phyloP scores from a whole-genome alignment of 2,888 invertebrate genomes.

The Eupithecia inturbata region DNA sequence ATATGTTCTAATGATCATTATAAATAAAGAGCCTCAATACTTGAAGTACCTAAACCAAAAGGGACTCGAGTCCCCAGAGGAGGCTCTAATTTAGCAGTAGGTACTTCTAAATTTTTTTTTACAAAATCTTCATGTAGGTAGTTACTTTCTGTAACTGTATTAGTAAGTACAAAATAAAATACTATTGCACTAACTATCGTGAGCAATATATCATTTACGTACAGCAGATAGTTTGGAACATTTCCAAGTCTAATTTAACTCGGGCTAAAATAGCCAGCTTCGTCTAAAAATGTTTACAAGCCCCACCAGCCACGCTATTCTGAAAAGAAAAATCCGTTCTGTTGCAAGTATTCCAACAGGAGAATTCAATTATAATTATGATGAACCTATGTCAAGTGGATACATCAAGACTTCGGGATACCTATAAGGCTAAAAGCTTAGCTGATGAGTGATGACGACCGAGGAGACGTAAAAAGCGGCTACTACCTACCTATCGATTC shows the following conservation, averaged over 20 bases:
- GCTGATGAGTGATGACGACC: background rate
- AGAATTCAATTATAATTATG: background rate
- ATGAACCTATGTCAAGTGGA: background rate
- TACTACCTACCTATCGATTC: background rate
- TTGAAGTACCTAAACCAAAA: no score
- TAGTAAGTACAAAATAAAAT: background rate
- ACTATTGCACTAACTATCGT: background rate
- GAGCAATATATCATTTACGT: conserved; percentile 1
- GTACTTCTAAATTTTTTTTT: background rate
- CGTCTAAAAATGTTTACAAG: conserved; percentile 28
- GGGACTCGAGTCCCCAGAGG: no score
- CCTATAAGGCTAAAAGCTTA: background rate
- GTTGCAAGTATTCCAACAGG: background rate
- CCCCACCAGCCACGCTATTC: background rate
- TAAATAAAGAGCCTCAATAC: background rate
- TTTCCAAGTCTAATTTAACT: conserved; percentile 47
- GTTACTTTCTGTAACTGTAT: no score
- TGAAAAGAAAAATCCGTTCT: background rate
- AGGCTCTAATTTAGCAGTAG: no score
- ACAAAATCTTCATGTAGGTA: background rate
- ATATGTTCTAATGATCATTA: background rate
- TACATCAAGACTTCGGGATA: background rate
- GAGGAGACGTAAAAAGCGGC: background rate
- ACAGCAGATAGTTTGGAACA: conserved; percentile 31
- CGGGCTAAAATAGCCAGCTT: conserved; percentile 40